Percentiles rank a stretch among this genome's conserved stretches.
These are phyloP conservation scores for Apeltes quadracus DNA, from an alignment of 2,113 vertebrate species.

Conservation along the genomic window DNA sequence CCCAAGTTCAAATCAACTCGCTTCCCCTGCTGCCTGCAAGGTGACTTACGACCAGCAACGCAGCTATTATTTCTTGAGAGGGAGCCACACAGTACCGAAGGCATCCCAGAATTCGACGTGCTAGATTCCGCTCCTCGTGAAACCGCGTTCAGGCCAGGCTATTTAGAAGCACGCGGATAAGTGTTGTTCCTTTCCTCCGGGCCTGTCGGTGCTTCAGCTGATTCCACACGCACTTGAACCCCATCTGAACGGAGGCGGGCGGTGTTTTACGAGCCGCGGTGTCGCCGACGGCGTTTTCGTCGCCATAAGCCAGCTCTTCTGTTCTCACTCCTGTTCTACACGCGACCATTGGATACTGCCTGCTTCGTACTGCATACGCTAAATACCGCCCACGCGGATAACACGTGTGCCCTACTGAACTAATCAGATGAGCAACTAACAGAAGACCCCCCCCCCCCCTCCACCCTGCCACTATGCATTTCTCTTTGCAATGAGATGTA, in stretches of 20 bases:
- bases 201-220: slow-evolving; percentile 40
- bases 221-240: slow-evolving; percentile 71
- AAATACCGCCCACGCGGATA: slow-evolving; percentile 26
- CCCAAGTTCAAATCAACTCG: slow-evolving; percentile 58
- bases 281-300: slow-evolving; percentile 28
- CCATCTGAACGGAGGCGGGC: slow-evolving; percentile 31
- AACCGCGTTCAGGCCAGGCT: slow-evolving; percentile 71
- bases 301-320: slow-evolving; percentile 27
- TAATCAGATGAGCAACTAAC: slow-evolving; percentile 64
- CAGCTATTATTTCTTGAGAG: slow-evolving; percentile 62
- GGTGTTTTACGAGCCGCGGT: slow-evolving; percentile 31
- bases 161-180: slow-evolving; percentile 63
- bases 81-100: slow-evolving; percentile 48
- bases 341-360: neutral
- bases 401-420: slow-evolving; percentile 14
- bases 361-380: neutral
- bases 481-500: slow-evolving; percentile 54
- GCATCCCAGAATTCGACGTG: slow-evolving; percentile 67
- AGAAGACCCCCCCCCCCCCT: slow-evolving; percentile 6
- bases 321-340: neutral
- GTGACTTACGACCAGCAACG: slow-evolving; percentile 69
- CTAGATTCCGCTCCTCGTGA: slow-evolving; percentile 67
- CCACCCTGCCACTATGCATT: slow-evolving; percentile 16
- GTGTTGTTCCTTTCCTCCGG: slow-evolving; percentile 38
- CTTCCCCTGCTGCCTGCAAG: slow-evolving; percentile 57